Evolutionary conservation across 1,140 invertebrate genomes (phyloP).

Genomic region (Scylla paramamosain): DNA sequence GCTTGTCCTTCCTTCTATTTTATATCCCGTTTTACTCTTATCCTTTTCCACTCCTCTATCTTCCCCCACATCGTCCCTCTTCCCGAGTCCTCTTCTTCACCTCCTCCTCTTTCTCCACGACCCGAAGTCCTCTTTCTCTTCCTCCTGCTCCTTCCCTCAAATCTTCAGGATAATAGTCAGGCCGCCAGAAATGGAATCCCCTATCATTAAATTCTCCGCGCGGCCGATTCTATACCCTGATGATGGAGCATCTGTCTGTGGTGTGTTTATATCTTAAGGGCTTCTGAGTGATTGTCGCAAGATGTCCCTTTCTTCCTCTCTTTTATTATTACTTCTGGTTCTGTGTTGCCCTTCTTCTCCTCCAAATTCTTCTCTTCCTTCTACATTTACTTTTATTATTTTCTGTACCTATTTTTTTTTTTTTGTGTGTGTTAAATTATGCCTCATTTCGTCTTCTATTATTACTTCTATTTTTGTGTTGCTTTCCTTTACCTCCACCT

Average conservation of each 20-base stretch:
- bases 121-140: neutral
- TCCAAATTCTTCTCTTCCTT: too few species aligned
- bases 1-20: neutral
- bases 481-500: too few species aligned
- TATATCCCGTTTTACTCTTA: neutral
- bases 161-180: conserved; percentile 4
- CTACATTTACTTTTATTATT: too few species aligned
- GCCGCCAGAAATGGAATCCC: conserved; percentile 10
- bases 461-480: too few species aligned
- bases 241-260: conserved; percentile 10
- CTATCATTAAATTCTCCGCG: conserved; percentile 22
- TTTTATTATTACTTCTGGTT: neutral
- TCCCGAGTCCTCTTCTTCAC: neutral
- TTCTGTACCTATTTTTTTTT: too few species aligned
- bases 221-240: neutral
- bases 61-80: neutral
- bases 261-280: conserved; percentile 4
- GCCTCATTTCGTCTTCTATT: too few species aligned
- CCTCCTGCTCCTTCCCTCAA: neutral
- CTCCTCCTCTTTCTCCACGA: neutral
- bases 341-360: too few species aligned
- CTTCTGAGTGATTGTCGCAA: neutral
- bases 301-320: neutral
- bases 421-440: too few species aligned
- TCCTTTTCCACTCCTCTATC: neutral